A percentile compares a stretch with the other conserved stretches of the same genome.
Conservation (phyloP, 1,140 invertebrate genomes). For the Plectrocnemia conspersa region DNA sequence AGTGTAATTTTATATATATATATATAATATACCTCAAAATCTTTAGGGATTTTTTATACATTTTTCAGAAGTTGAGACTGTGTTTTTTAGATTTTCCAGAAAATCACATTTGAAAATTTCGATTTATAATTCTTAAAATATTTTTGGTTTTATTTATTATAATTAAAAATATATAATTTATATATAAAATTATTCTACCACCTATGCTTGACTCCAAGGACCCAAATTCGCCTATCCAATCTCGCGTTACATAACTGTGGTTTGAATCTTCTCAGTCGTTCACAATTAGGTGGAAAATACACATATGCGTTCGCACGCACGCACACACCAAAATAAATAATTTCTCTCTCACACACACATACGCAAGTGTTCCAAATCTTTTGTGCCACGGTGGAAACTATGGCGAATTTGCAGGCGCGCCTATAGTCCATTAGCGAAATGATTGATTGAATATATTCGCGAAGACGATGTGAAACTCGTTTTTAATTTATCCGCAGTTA, state of each 20-base stretch:
- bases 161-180: no score
- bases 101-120: no score
- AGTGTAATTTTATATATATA: no score
- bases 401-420: slow-evolving; percentile 22
- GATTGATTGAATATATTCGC: slow-evolving; percentile 32
- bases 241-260: slow-evolving; percentile 36
- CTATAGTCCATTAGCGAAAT: slow-evolving; percentile 30
- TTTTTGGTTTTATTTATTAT: no score
- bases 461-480: slow-evolving; percentile 26
- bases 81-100: no score
- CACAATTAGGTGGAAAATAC: slow-evolving; percentile 34
- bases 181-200: no score
- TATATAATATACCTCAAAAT: no score
- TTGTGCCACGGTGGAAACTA: slow-evolving; percentile 26
- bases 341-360: no score
- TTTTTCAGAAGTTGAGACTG: no score
- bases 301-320: slow-evolving; percentile 16
- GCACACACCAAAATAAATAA: slow-evolving; percentile 8
- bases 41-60: no score
- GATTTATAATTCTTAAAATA: no score
- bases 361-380: slow-evolving; percentile 14
- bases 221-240: slow-evolving; percentile 29
- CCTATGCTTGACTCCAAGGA: slow-evolving; percentile 17
- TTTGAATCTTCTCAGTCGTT: slow-evolving; percentile 33
- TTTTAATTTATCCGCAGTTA: slow-evolving; percentile 29